Percentiles rank a stretch among this genome's conserved stretches.
Evolutionary conservation across 1,140 invertebrate species (phyloP).

Genomic region (Dreissena rostriformis): DNA sequence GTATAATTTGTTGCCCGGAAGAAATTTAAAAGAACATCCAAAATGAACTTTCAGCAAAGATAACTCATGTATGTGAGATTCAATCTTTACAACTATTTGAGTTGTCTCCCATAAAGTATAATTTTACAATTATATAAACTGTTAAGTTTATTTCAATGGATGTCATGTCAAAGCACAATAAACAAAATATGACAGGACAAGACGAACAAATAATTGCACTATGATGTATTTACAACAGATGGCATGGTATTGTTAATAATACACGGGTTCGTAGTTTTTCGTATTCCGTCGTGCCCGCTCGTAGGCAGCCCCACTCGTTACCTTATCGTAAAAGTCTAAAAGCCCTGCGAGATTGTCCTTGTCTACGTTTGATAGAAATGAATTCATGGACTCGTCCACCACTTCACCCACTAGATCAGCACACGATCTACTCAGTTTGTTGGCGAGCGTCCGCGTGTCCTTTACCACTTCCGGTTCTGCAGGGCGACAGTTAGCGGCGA

Average conservation of each 20-base stretch:
- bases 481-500: too few relatives aligned
- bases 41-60: too few relatives aligned
- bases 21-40: too few relatives aligned
- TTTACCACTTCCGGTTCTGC: neutral
- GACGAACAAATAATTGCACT: slow-evolving; percentile 32
- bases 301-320: slow-evolving; percentile 37
- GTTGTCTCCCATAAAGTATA: too few relatives aligned
- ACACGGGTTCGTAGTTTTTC: slow-evolving; percentile 48
- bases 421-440: slow-evolving; percentile 28
- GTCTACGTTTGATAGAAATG: slow-evolving; percentile 47
- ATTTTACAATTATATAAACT: too few relatives aligned
- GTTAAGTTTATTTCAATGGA: too few relatives aligned
- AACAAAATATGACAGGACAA: neutral
- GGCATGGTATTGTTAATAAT: slow-evolving; percentile 27
- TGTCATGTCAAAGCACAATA: neutral
- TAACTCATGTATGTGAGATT: too few relatives aligned
- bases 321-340: slow-evolving; percentile 45
- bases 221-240: neutral
- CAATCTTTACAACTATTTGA: too few relatives aligned
- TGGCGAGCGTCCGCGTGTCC: neutral
- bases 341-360: slow-evolving; percentile 38
- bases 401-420: slow-evolving; percentile 32
- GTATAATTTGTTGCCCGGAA: too few relatives aligned
- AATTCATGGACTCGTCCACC: slow-evolving; percentile 52
- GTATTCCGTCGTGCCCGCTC: slow-evolving; percentile 47